Evolutionary conservation across 2,888 invertebrate species (phyloP).

Genomic region (Heteromyza rotundicornis): DNA sequence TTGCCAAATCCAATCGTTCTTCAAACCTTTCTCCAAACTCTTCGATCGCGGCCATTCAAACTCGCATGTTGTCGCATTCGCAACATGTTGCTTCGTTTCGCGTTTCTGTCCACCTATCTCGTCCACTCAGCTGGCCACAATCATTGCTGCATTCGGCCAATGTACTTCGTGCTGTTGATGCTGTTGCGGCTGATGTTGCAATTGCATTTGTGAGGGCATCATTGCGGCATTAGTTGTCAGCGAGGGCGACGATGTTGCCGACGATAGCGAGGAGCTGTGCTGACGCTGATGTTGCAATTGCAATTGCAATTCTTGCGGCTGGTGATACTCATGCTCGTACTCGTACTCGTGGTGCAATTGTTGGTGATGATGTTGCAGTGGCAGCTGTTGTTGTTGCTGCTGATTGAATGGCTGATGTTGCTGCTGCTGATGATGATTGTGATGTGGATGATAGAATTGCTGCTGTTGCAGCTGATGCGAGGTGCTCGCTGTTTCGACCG

Average conservation of each 20-base stretch:
- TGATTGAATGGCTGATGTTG: slow-evolving; percentile 40
- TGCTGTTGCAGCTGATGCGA: slow-evolving; percentile 38
- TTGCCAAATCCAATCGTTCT: slow-evolving; percentile 55
- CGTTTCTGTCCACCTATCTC: slow-evolving; percentile 7
- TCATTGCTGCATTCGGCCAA: slow-evolving; percentile 56
- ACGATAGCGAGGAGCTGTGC: slow-evolving; percentile 43
- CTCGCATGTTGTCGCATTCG: slow-evolving; percentile 18
- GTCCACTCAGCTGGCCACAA: slow-evolving; percentile 60
- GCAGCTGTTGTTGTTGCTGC: slow-evolving; percentile 33
- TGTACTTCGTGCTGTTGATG: slow-evolving; percentile 40
- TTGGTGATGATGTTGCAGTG: slow-evolving; percentile 20
- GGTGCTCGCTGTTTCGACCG: slow-evolving; percentile 23
- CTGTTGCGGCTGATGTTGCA: slow-evolving; percentile 32
- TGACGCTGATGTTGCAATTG: slow-evolving; percentile 40
- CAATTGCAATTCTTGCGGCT: slow-evolving; percentile 54
- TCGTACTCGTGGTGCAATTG: slow-evolving; percentile 41
- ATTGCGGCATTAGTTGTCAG: slow-evolving; percentile 28
- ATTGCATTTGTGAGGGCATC: slow-evolving; percentile 28
- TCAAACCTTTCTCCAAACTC: slow-evolving; percentile 41
- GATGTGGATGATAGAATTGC: slow-evolving; percentile 43
- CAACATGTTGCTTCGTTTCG: neutral
- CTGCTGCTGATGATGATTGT: slow-evolving; percentile 33
- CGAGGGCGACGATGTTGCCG: slow-evolving; percentile 47
- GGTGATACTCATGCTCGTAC: slow-evolving; percentile 57
- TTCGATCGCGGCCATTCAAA: slow-evolving; percentile 48